Evolutionary conservation across 2,888 invertebrate genomes (phyloP), one percentile per base, ranked within the genome.

Genomic region (Hypselothyrea guttata): DNA sequence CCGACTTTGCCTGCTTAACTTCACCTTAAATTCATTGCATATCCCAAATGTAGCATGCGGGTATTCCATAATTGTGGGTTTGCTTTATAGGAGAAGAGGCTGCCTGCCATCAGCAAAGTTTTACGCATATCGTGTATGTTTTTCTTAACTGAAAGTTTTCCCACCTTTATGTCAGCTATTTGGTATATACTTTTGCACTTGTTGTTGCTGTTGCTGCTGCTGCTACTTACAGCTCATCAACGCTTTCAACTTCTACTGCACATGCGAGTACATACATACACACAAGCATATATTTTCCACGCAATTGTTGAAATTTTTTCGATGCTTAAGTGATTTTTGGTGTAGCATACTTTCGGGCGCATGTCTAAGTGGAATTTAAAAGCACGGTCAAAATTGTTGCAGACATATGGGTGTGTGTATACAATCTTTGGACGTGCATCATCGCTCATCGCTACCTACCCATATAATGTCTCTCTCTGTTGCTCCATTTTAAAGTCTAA

Each of bases 301-400:
- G 69, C 71, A 46, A 69, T 63, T 83, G 71, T 69, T 65, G 41
- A 63, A 66, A 76, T 63, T 74, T 22, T n/a, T 74, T 68, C 45
- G 66, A 56, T 70, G 64, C 68, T 70, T 77, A 81, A 81, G 79
- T 81, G 79, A 84, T 81, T 81, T 81, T 70, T 65, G 60, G 66
- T 84, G 79, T 81, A 72, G 71, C 74, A 61, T 52, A 66, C 71
- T 76, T 79, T 73, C 44, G 53, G 60, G 57, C 70, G 51, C 47
- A 16, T 13, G 63, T 34, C 51, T 54, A 22, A 49, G 35, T 16
- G 18, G 34, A 7, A 31, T 67, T 68, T 48, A 42, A 31, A 51
- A 51, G 41, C 44, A 8, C 45, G 41, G 47, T 46, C 65, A 62
- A 55, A 47, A 45, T 46, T 33, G 49, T 34, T 12, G 40, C 16